phyloP scores from a whole-genome alignment of 2,797 vertebrate species.

The Chloroceryle amazona region DNA sequence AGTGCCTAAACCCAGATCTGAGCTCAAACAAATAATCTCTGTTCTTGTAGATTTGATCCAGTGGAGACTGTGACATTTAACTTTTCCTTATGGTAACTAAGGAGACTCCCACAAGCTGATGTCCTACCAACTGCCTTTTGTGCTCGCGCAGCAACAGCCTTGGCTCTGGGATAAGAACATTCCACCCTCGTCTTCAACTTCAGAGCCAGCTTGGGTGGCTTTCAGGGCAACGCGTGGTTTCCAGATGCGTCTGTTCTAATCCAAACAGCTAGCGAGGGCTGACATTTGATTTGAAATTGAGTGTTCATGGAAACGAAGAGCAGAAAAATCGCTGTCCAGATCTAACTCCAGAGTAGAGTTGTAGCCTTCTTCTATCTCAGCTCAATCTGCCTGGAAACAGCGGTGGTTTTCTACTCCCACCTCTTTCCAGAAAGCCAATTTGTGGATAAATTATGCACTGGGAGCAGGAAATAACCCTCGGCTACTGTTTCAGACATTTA shows the following conservation, averaged over 20 bases:
- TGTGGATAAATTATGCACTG: slow-evolving; percentile 11
- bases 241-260: slow-evolving; percentile 54
- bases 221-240: slow-evolving; percentile 35
- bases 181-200: slow-evolving; percentile 51
- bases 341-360: background rate
- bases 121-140: slow-evolving; percentile 72
- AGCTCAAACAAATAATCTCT: slow-evolving; percentile 6
- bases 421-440: slow-evolving; percentile 19
- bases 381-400: background rate
- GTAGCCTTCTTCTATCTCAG: background rate
- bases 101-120: slow-evolving; percentile 67
- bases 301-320: background rate
- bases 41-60: background rate
- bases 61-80: slow-evolving; percentile 58
- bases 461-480: slow-evolving; percentile 30
- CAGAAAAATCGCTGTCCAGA: background rate
- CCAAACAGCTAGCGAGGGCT: background rate
- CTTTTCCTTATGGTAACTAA: slow-evolving; percentile 63
- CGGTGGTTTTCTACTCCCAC: background rate
- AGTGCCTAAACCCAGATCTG: background rate
- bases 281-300: background rate
- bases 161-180: slow-evolving; percentile 48
- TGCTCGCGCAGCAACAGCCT: background rate
- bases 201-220: slow-evolving; percentile 55
- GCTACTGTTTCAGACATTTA: slow-evolving; percentile 49